phyloP scores from a whole-genome alignment of 1,140 invertebrate genomes.

The Euglossa dilemma region DNA sequence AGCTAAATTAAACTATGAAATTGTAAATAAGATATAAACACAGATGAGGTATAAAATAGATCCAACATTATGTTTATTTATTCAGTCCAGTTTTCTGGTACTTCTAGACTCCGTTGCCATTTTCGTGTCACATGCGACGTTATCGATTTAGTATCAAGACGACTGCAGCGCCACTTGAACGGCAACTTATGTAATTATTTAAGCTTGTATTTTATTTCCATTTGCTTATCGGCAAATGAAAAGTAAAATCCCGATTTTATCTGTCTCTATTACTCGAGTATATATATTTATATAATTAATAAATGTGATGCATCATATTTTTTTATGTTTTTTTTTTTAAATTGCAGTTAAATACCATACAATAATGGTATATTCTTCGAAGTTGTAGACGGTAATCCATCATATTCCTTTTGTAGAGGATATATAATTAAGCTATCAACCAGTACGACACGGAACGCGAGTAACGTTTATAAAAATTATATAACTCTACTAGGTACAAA shows the following conservation, averaged over 20 bases:
- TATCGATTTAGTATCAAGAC: too few species aligned
- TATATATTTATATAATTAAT: too few species aligned
- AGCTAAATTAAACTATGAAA: too few species aligned
- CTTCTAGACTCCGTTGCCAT: too few species aligned
- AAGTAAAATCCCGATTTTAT: not conserved
- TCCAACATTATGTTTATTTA: too few species aligned
- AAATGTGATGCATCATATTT: not conserved
- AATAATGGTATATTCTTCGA: not conserved
- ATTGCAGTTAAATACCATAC: not conserved
- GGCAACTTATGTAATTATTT: too few species aligned
- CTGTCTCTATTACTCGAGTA: too few species aligned
- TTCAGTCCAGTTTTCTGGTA: too few species aligned
- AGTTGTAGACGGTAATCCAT: not conserved
- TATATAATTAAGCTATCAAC: not conserved
- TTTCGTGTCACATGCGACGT: too few species aligned
- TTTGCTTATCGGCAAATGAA: not conserved
- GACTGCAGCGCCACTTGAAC: too few species aligned
- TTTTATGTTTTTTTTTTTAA: not conserved
- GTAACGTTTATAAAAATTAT: not conserved
- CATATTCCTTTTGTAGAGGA: not conserved
- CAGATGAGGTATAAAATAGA: too few species aligned
- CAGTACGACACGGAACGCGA: not conserved
- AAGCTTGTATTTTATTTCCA: not conserved
- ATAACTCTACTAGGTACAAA: not conserved
- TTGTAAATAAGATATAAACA: too few species aligned